phyloP scores from a whole-genome alignment of 2,888 invertebrate genomes.

The Cynaeus angustus region DNA sequence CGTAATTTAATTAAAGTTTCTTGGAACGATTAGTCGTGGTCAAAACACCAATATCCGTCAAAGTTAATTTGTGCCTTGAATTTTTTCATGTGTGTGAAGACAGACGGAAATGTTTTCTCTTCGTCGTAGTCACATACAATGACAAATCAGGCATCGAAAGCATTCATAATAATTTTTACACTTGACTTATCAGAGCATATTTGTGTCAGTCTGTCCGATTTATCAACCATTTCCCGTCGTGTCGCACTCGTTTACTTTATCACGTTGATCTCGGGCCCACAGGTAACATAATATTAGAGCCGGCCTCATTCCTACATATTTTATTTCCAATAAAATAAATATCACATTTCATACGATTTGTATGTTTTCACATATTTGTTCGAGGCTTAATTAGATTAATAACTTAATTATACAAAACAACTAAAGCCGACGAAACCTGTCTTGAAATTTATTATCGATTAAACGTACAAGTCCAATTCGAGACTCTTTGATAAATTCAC shows the following conservation, averaged over 20 bases:
- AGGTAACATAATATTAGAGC: conserved; percentile 53
- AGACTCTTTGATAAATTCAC: conserved; percentile 16
- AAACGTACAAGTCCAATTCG: neutral
- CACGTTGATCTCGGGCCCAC: conserved; percentile 56
- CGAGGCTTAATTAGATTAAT: conserved; percentile 19
- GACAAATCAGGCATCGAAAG: conserved; percentile 37
- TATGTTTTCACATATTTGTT: conserved; percentile 12
- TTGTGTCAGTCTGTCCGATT: conserved; percentile 54
- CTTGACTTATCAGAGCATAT: conserved; percentile 53
- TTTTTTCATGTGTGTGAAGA: conserved; percentile 16
- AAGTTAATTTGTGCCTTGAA: conserved; percentile 6
- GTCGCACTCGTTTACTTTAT: conserved; percentile 56
- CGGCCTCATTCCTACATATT: conserved; percentile 41
- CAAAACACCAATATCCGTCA: conserved; percentile 16
- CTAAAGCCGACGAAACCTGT: conserved; percentile 4
- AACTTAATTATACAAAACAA: neutral
- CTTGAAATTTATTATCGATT: conserved; percentile 4
- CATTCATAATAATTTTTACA: conserved; percentile 55
- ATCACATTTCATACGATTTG: conserved; percentile 14
- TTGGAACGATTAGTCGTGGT: conserved; percentile 24
- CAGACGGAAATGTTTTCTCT: conserved; percentile 17
- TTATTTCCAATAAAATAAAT: conserved; percentile 34
- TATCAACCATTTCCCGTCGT: conserved; percentile 53
- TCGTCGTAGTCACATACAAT: conserved; percentile 25
- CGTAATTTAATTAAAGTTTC: conserved; percentile 32